These are phyloP conservation scores for Brachionus angularis DNA, from an alignment of 1,140 invertebrate genomes.

Conservation along the genomic window DNA sequence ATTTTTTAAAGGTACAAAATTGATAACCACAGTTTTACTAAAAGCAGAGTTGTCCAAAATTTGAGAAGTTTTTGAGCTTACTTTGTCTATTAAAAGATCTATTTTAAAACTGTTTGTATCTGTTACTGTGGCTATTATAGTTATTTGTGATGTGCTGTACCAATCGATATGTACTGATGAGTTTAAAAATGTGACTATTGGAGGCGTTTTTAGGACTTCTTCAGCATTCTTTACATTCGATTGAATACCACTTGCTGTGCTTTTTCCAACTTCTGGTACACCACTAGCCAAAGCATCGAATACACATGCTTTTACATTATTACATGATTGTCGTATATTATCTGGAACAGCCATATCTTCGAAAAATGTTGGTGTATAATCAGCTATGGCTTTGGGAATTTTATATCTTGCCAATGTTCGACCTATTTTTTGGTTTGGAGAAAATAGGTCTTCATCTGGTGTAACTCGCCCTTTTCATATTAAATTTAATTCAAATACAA, in stretches of 20 bases:
- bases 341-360: background rate
- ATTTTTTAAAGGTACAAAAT: background rate
- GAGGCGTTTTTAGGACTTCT: background rate
- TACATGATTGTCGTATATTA: background rate
- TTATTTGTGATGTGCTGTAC: background rate
- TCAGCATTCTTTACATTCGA: background rate
- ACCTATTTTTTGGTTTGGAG: background rate
- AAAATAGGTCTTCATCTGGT: background rate
- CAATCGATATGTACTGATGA: background rate
- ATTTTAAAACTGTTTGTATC: background rate
- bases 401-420: background rate
- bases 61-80: background rate
- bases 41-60: background rate
- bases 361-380: conserved; percentile 16
- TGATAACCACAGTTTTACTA: background rate
- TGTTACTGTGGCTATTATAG: background rate
- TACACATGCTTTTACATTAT: background rate
- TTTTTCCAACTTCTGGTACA: background rate
- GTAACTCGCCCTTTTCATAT: background rate
- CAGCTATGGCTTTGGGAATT: background rate
- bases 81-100: background rate
- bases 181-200: background rate
- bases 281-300: conserved; percentile 1
- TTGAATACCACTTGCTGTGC: too few relatives aligned
- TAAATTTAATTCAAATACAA: too few relatives aligned